phyloP scores from a whole-genome alignment of 2,888 invertebrate species.

The Agonum fuliginosum region DNA sequence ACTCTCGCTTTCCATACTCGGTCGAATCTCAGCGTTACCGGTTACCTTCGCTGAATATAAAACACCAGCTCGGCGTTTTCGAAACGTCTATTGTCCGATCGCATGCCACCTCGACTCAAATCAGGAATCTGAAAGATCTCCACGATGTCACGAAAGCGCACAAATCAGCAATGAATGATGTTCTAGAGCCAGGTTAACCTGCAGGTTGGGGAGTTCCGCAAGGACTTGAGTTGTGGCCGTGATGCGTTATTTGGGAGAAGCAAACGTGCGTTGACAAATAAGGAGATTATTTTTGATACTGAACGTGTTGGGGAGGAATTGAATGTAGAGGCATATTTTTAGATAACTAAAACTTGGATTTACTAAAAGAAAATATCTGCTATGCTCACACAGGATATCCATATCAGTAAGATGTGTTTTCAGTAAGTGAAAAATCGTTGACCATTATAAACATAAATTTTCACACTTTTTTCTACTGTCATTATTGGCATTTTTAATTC shows the following conservation, averaged over 20 bases:
- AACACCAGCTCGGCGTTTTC: no score
- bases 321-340: not conserved
- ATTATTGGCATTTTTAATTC: no score
- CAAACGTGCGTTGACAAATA: slow-evolving; percentile 18
- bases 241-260: slow-evolving; percentile 12
- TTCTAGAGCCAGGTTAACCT: not conserved
- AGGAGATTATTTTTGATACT: slow-evolving; percentile 21
- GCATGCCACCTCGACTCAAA: not conserved
- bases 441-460: no score
- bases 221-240: slow-evolving; percentile 9
- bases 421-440: no score
- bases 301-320: slow-evolving; percentile 6
- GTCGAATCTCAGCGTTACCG: no score
- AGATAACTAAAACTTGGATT: slow-evolving; percentile 18
- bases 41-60: slow-evolving; percentile 18
- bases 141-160: not conserved
- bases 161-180: not conserved
- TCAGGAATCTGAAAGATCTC: not conserved
- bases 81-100: slow-evolving; percentile 24
- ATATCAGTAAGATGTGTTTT: no score
- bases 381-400: no score
- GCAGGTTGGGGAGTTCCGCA: not conserved
- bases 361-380: not conserved
- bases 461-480: no score
- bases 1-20: no score